Conservation (phyloP, 1,140 invertebrate species). For the Atta texana region DNA sequence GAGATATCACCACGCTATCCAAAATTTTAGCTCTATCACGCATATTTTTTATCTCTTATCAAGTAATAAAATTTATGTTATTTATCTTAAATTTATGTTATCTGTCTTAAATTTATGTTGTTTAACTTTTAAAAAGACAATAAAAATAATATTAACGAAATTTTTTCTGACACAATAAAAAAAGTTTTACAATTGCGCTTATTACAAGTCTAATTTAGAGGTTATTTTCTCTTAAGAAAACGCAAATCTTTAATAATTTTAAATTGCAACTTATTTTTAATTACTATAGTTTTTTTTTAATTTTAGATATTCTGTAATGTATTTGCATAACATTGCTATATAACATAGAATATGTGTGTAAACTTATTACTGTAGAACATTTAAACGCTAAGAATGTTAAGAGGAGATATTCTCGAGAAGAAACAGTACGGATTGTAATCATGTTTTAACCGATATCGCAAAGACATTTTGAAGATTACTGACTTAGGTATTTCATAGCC, state of each 20-base stretch:
- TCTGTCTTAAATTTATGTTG: not conserved
- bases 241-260: not conserved
- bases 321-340: not conserved
- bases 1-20: not conserved
- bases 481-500: slow-evolving; percentile 39
- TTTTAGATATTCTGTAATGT: not conserved
- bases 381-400: slow-evolving; percentile 18
- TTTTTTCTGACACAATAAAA: not conserved
- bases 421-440: slow-evolving; percentile 13
- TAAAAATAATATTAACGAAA: not conserved
- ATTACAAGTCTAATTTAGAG: not conserved
- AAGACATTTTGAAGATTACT: slow-evolving; percentile 53
- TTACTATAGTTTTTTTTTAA: not conserved
- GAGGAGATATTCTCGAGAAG: not conserved
- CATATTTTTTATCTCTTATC: not conserved
- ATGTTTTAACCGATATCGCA: slow-evolving; percentile 53
- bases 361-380: slow-evolving; percentile 15
- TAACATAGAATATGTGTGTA: not conserved
- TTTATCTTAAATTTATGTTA: not conserved
- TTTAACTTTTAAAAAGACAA: not conserved
- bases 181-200: not conserved
- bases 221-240: not conserved
- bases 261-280: not conserved
- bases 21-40: not conserved
- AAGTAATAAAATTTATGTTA: not conserved